Conservation (phyloP, 1,140 invertebrate genomes). For the Coptotermes formosanus region DNA sequence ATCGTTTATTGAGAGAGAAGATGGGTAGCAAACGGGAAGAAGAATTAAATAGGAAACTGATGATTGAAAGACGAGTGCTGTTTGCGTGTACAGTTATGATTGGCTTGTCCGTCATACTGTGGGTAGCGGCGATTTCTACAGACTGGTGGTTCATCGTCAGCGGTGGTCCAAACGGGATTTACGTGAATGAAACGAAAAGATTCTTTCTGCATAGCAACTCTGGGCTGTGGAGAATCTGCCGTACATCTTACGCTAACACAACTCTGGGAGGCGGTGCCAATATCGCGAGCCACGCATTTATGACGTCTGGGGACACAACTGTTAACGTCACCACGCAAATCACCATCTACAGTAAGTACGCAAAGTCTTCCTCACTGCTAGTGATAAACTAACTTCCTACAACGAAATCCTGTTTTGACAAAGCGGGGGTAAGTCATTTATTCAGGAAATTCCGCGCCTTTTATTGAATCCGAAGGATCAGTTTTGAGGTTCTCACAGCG, state of each 20-base stretch:
- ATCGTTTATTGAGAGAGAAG: neutral
- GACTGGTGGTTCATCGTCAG: slow-evolving; percentile 69
- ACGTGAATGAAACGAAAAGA: slow-evolving; percentile 52
- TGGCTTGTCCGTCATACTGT: slow-evolving; percentile 63
- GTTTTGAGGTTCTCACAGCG: too few relatives aligned
- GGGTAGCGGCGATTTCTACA: slow-evolving; percentile 72
- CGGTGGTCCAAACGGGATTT: slow-evolving; percentile 56
- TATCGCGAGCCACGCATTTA: neutral
- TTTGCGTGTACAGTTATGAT: slow-evolving; percentile 67
- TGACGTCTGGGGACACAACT: neutral
- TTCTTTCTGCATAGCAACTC: slow-evolving; percentile 61
- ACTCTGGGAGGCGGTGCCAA: neutral
- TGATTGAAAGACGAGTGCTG: slow-evolving; percentile 68
- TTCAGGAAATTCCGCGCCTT: too few relatives aligned
- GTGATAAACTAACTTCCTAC: neutral
- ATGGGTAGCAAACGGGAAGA: slow-evolving; percentile 38
- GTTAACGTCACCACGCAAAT: neutral
- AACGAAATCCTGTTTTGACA: too few relatives aligned
- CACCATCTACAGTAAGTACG: slow-evolving; percentile 32
- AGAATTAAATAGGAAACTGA: slow-evolving; percentile 56
- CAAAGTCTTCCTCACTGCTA: neutral
- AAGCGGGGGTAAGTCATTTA: too few relatives aligned
- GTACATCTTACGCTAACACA: slow-evolving; percentile 28
- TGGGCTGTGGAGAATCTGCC: slow-evolving; percentile 69
- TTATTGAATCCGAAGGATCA: too few relatives aligned